phyloP scores from a whole-genome alignment of 2,797 vertebrate genomes.

The Clarias pachynema region DNA sequence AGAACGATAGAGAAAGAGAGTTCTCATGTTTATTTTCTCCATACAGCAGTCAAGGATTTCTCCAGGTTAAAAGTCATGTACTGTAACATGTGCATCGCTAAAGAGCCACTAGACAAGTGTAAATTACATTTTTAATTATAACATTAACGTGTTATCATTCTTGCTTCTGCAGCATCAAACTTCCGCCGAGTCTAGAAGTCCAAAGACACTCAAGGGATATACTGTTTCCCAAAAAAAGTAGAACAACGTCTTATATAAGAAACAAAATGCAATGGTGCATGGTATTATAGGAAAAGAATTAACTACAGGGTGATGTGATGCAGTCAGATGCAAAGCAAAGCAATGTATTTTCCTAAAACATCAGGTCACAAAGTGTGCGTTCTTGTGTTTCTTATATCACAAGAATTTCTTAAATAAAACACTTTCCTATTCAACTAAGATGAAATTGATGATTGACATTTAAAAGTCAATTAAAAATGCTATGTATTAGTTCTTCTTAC shows the following conservation, averaged over 20 bases:
- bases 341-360: not conserved
- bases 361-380: not conserved
- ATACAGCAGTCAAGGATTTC: not conserved
- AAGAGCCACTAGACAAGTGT: not conserved
- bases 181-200: not conserved
- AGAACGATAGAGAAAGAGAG: too few species aligned
- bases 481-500: too few species aligned
- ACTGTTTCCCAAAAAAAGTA: not conserved
- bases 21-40: not conserved
- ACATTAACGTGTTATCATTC: not conserved
- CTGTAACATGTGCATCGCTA: not conserved
- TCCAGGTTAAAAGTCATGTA: not conserved
- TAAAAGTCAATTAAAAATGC: too few species aligned
- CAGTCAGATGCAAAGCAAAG: not conserved
- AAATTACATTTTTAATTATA: not conserved
- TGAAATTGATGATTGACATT: not conserved
- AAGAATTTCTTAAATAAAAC: not conserved
- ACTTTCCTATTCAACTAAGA: not conserved
- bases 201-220: not conserved
- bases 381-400: not conserved
- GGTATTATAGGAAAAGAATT: not conserved
- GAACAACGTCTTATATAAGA: not conserved
- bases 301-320: not conserved
- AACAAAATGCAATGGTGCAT: not conserved
- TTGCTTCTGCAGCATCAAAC: not conserved